Evolutionary conservation across 2,888 invertebrate genomes (phyloP).

Genomic region (Thecophora atra): DNA sequence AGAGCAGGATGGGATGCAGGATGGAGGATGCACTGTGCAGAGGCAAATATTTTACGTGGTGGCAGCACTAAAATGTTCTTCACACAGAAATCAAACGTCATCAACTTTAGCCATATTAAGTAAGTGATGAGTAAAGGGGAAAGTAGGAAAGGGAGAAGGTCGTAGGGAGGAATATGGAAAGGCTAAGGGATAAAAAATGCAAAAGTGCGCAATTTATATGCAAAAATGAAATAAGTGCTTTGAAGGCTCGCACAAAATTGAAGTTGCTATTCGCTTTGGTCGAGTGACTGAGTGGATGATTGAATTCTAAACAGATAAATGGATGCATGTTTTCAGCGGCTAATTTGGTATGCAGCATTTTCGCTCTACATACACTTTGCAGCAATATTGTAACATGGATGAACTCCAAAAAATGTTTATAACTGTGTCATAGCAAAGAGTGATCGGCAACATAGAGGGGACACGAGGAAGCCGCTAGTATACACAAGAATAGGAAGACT

Average conservation of each 20-base stretch:
- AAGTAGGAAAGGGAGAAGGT: background rate
- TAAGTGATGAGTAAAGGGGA: background rate
- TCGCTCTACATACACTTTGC: slow-evolving; percentile 12
- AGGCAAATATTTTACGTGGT: slow-evolving; percentile 21
- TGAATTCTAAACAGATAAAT: background rate
- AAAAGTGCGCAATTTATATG: slow-evolving; percentile 29
- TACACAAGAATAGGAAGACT: too few species aligned
- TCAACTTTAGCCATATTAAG: background rate
- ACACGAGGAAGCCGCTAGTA: too few species aligned
- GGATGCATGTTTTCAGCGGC: background rate
- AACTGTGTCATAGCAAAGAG: background rate
- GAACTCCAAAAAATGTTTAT: background rate
- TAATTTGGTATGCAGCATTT: background rate
- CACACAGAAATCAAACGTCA: slow-evolving; percentile 1
- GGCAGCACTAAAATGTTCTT: slow-evolving; percentile 11
- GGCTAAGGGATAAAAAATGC: background rate
- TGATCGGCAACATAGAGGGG: too few species aligned
- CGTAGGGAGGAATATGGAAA: background rate
- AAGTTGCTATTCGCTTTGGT: background rate
- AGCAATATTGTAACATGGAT: background rate
- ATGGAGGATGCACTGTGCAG: background rate
- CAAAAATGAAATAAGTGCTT: slow-evolving; percentile 31
- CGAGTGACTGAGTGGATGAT: background rate
- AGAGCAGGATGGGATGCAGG: background rate
- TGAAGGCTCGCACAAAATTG: slow-evolving; percentile 6